Evolutionary conservation across 2,888 invertebrate genomes (phyloP), one percentile per base, ranked within the genome.

Genomic region (Theretra japonica): DNA sequence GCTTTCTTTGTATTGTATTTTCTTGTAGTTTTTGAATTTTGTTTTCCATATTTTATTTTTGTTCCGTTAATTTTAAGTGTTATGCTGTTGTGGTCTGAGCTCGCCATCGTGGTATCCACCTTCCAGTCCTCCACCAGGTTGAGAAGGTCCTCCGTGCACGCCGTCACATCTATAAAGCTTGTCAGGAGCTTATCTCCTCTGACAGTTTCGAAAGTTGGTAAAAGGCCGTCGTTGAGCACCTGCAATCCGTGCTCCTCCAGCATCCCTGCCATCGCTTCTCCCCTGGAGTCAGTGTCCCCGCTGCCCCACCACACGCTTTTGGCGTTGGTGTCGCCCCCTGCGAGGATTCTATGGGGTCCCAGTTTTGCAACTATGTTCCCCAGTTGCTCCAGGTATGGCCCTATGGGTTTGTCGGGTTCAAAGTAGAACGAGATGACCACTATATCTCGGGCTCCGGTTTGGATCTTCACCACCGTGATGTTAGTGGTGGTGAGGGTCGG

Each of bases 11-110:
- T 70, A 56, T 30, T 68, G 56, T 17, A 68, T 23, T 53, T 69
- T 2, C 71, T 58, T 0, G 73, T 73, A 1, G 70, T 72, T 48
- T 65, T 72, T 0, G 28, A 2, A 2, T 0, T 28, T 2, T 28
- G 28, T 28, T 1, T 2, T 28, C 4, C 5, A 2, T 28, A 28
- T 28, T 28, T 28, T 11, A 41, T 8, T 28, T 69, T 71, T 23
- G 17, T 25, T 30, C 68, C 4, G 7, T 50, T n/a, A 0, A 70
- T 65, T 21, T 71, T 25, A n/a, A 76, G 68, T 0, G 23, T 19
- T 5, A 76, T 75, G 8, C 58, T 68, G 30, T 75, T 74, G 71
- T 76, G 77, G 60, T 76, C 75, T 17, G 73, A 78, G 25, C 72
- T 65, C 17, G 73, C 74, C 6, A 76, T 7, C 15, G 41, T 70